These are phyloP conservation scores for Tinamus guttatus DNA, from an alignment of 2,113 vertebrate species.

Conservation along the genomic window DNA sequence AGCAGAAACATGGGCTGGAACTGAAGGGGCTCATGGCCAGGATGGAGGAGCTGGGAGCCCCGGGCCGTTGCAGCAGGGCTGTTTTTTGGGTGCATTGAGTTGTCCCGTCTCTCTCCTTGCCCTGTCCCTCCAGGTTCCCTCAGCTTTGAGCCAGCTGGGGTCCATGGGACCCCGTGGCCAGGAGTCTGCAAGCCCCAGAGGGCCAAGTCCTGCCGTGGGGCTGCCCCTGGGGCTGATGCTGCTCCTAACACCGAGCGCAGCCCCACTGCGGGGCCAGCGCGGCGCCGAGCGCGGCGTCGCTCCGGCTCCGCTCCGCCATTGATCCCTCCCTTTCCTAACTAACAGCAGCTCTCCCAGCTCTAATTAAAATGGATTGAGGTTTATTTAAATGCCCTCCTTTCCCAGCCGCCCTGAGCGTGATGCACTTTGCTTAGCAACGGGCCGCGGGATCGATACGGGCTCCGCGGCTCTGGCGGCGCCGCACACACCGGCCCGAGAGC, in stretches of 20 bases:
- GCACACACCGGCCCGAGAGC: conserved; percentile 14
- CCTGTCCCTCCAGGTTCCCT: neutral
- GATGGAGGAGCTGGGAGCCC: rapidly evolving
- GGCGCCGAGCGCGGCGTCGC: neutral
- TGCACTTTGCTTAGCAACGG: conserved; percentile 72
- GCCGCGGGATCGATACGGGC: conserved; percentile 50
- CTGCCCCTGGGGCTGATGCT: neutral
- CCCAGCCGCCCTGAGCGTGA: conserved; percentile 24
- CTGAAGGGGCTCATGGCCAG: neutral
- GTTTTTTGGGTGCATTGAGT: no score
- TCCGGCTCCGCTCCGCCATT: conserved; percentile 20
- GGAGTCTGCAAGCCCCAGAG: no score
- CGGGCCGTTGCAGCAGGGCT: neutral
- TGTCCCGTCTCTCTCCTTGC: neutral
- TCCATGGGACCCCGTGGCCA: rapidly evolving
- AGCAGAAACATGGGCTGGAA: neutral
- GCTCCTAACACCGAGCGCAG: neutral
- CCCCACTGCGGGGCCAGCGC: neutral
- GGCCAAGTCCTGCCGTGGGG: neutral
- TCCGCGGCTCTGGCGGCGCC: conserved; percentile 13
- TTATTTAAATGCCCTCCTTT: conserved; percentile 71
- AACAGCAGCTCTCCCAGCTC: conserved; percentile 47
- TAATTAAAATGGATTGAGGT: conserved; percentile 75
- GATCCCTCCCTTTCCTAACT: conserved; percentile 54
- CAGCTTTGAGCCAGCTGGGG: neutral